Percentiles rank a stretch among this genome's conserved stretches.
Evolutionary conservation across 2,113 vertebrate genomes (phyloP).

Genomic region (Tauraco erythrolophus): DNA sequence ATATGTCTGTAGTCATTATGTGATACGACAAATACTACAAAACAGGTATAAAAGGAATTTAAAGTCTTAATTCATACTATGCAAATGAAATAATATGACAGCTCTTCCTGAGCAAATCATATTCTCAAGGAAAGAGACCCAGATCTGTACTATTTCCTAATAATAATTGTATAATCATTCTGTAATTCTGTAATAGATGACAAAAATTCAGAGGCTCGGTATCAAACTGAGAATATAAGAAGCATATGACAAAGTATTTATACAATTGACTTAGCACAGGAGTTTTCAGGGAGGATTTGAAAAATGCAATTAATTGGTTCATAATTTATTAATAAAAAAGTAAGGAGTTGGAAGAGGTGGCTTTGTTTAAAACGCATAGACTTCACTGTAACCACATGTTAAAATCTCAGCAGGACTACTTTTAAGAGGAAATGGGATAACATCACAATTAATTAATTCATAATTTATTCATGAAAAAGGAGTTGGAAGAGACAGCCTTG

Average conservation of each 20-base stretch:
- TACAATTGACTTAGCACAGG: neutral
- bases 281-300: neutral
- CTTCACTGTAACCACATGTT: neutral
- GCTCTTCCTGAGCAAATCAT: neutral
- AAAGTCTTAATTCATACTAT: neutral
- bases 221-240: neutral
- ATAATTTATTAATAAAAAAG: neutral
- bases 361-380: slow-evolving; percentile 12
- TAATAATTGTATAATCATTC: neutral
- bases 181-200: neutral
- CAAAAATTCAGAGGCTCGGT: neutral
- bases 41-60: neutral
- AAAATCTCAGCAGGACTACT: slow-evolving; percentile 32
- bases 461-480: slow-evolving; percentile 26
- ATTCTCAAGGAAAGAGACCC: neutral
- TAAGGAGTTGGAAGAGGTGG: neutral
- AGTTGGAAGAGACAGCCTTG: neutral
- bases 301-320: neutral
- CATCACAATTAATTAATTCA: slow-evolving; percentile 22
- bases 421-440: slow-evolving; percentile 47
- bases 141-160: neutral
- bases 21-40: neutral
- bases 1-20: neutral
- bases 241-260: neutral
- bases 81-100: neutral